These are phyloP conservation scores for Drosophila demipolita DNA, from an alignment of 2,888 invertebrate genomes.

Conservation along the genomic window DNA sequence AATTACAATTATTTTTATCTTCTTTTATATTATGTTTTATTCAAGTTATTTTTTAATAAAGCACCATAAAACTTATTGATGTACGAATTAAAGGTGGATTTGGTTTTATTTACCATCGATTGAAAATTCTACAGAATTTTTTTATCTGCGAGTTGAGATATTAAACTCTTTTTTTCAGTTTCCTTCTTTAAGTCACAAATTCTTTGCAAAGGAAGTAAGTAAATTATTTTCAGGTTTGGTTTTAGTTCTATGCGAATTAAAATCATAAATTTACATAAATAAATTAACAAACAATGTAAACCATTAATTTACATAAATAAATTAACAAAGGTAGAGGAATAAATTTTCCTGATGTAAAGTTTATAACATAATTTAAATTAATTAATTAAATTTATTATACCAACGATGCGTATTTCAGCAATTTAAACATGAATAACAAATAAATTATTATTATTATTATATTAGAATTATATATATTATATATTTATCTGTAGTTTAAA, in stretches of 20 bases:
- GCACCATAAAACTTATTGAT: too few relatives aligned
- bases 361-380: neutral
- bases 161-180: too few relatives aligned
- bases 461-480: too few relatives aligned
- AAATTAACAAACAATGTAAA: too few relatives aligned
- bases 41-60: too few relatives aligned
- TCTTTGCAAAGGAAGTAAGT: too few relatives aligned
- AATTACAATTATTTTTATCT: too few relatives aligned
- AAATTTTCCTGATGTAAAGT: neutral
- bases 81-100: too few relatives aligned
- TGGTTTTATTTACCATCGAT: neutral
- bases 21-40: neutral
- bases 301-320: too few relatives aligned
- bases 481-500: neutral
- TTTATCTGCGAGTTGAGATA: neutral
- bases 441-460: neutral
- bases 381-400: neutral
- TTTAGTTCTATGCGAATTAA: neutral
- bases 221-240: neutral
- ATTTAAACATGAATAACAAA: neutral
- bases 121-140: slow-evolving; percentile 5
- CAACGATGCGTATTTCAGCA: neutral
- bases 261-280: neutral
- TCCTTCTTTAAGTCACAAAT: too few relatives aligned
- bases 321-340: neutral